Conservation (phyloP, 2,113 vertebrate genomes). For the Myrmecophaga tridactyla region DNA sequence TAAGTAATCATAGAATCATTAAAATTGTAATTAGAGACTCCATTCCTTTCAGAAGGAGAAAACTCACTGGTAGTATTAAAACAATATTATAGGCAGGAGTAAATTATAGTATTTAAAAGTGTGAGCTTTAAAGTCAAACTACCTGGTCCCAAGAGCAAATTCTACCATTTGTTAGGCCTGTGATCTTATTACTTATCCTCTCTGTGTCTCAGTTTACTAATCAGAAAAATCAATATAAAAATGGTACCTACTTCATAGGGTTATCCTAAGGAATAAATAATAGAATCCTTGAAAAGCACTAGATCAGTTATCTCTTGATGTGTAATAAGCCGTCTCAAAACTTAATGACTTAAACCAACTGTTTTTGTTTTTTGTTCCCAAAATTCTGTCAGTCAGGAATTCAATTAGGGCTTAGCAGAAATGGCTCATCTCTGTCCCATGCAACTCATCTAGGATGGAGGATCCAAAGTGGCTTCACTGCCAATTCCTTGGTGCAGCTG, state of each 20-base stretch:
- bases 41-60: not conserved
- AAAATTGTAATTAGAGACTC: not conserved
- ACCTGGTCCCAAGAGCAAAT: not conserved
- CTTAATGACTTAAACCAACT: not conserved
- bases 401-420: not conserved
- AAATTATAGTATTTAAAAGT: not conserved
- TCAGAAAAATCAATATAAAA: not conserved
- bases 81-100: not conserved
- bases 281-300: not conserved
- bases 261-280: not conserved
- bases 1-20: not conserved
- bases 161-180: not conserved
- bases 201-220: not conserved
- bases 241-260: not conserved
- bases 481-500: not conserved
- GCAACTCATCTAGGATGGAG: not conserved
- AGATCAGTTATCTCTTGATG: not conserved
- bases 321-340: not conserved
- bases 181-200: not conserved
- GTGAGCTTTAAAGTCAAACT: not conserved
- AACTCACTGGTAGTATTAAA: not conserved
- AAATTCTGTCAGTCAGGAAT: not conserved
- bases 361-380: not conserved
- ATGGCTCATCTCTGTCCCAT: not conserved
- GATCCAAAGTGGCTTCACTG: not conserved